phyloP scores from a whole-genome alignment of 2,888 invertebrate genomes.

The Phoenoteleia sp. region DNA sequence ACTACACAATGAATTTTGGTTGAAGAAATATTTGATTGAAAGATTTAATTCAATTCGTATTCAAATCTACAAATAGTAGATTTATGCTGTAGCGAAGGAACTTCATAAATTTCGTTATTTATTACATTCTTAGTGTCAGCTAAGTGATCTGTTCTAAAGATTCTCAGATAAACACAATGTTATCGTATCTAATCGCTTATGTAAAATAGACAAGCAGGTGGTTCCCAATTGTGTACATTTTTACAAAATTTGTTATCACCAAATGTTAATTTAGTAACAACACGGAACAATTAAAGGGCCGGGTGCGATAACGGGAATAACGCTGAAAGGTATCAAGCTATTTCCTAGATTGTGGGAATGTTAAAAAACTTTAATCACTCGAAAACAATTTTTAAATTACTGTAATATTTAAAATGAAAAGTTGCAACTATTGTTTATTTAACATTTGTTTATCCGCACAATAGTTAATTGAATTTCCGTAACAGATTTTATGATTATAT shows the following conservation, averaged over 20 bases:
- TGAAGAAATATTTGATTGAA: constrained; percentile 39
- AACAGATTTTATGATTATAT: too few species aligned
- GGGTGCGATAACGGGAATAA: too few species aligned
- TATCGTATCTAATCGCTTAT: constrained; percentile 28
- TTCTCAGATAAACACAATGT: constrained; percentile 25
- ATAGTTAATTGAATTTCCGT: background rate
- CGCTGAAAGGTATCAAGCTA: too few species aligned
- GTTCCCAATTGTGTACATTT: background rate
- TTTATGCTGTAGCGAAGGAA: constrained; percentile 18
- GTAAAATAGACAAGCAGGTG: background rate
- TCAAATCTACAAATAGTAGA: constrained; percentile 31
- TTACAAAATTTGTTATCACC: background rate
- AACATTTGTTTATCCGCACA: too few species aligned
- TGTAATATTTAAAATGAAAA: too few species aligned
- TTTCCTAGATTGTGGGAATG: too few species aligned
- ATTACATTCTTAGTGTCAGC: constrained; percentile 22
- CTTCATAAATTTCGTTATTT: constrained; percentile 44
- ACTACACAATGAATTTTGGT: constrained; percentile 41
- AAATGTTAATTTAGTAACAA: too few species aligned
- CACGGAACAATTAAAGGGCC: too few species aligned
- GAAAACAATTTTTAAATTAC: too few species aligned
- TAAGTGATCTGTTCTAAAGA: constrained; percentile 9
- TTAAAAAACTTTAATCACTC: too few species aligned
- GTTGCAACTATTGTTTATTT: too few species aligned
- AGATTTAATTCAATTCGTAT: constrained; percentile 45